phyloP scores from a whole-genome alignment of 2,113 vertebrate species.

The Speoplatyrhinus poulsoni region DNA sequence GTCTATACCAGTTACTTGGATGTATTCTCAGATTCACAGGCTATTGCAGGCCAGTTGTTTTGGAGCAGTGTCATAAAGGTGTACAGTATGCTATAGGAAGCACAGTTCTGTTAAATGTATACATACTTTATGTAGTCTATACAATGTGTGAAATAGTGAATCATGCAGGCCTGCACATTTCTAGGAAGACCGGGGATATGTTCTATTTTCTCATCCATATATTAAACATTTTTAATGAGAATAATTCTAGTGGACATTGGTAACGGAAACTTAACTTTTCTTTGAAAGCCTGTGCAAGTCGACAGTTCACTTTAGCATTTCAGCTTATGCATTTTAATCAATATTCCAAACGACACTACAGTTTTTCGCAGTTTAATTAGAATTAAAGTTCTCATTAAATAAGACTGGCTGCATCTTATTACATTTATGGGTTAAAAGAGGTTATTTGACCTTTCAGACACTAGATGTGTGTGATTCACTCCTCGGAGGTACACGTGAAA shows the following conservation, averaged over 20 bases:
- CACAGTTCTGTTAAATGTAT: too few species aligned
- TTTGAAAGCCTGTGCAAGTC: neutral
- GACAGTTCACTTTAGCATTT: constrained; percentile 1
- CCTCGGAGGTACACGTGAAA: constrained; percentile 18
- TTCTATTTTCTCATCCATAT: neutral
- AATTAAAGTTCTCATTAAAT: constrained; percentile 34
- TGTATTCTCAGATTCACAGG: neutral
- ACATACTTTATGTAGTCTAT: neutral
- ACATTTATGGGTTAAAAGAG: constrained; percentile 1
- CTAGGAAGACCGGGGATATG: neutral
- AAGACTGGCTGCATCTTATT: constrained; percentile 1
- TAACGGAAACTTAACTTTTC: constrained; percentile 1
- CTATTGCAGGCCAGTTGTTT: too few species aligned
- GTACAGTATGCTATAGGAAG: neutral
- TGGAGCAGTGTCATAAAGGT: too few species aligned
- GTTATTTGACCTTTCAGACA: constrained; percentile 43
- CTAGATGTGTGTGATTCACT: constrained; percentile 45
- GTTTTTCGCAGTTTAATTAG: constrained; percentile 43
- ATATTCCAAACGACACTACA: constrained; percentile 39
- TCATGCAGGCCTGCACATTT: neutral
- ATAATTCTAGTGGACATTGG: constrained; percentile 19
- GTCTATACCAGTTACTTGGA: too few species aligned
- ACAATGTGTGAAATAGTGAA: neutral
- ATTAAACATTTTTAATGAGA: constrained; percentile 17
- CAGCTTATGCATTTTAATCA: constrained; percentile 18